Percentiles rank a stretch among this genome's conserved stretches.
Evolutionary conservation across 1,140 invertebrate genomes (phyloP).

Genomic region (Colletes latitarsis): DNA sequence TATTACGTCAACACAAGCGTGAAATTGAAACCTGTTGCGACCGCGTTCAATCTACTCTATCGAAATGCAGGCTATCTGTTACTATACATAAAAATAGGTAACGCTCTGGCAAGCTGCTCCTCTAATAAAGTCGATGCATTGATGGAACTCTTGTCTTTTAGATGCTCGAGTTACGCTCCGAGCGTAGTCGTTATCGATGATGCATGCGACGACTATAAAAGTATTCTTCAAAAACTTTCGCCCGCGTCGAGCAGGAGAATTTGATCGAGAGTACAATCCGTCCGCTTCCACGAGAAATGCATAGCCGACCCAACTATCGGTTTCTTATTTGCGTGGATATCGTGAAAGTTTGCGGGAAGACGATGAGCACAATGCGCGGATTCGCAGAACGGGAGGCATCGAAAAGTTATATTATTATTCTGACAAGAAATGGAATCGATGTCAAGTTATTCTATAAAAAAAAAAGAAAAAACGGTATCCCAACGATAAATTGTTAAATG

Average conservation of each 20-base stretch:
- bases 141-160: neutral
- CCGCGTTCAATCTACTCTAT: neutral
- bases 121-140: neutral
- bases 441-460: no score
- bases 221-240: neutral
- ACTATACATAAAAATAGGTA: no score
- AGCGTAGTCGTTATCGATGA: no score
- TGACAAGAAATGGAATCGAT: no score
- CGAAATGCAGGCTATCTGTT: neutral
- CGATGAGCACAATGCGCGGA: neutral
- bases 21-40: neutral
- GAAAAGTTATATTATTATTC: neutral
- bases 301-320: no score
- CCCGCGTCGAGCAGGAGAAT: neutral
- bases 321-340: slow-evolving; percentile 5
- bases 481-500: no score
- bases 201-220: neutral
- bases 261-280: neutral
- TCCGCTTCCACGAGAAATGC: neutral
- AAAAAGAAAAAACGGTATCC: no score
- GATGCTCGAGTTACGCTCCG: no score
- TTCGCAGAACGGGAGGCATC: neutral
- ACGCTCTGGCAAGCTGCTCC: neutral
- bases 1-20: neutral
- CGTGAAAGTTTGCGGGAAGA: neutral